Base-by-base conservation (phyloP, 2,113 vertebrate genomes). In the Carassius auratus region DNA sequence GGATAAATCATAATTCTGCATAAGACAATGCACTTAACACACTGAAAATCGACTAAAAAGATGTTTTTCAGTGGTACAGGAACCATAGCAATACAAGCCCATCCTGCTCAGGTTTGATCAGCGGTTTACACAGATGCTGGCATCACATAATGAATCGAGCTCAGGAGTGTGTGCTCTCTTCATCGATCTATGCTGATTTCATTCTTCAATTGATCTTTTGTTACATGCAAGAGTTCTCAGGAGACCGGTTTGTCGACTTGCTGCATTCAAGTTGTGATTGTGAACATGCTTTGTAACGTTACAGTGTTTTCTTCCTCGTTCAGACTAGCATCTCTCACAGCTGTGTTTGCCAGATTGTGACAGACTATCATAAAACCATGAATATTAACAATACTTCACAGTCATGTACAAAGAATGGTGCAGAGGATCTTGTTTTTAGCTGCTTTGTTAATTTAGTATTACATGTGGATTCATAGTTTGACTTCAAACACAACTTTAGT, bases 401-500 rank as follows among this genome's bases (percentile, higher is more conserved):
- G 59, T 21, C n/a, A 77, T 66, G 87, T 92, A 89, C 89, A 87
- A 79, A 76, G 26, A 81, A 90, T 83, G 36, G 91, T 92, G 90
- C 90, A 84, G 91, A 92, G 90, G 85, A 80, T 86, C 87, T 85
- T 83, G 52, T 90, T 83, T 82, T 91, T 91, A 91, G 87, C 91
- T 91, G 90, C 87, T 90, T 90, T 21, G 9, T 73, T 73, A 3
- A n/a, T 57, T 59, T 78, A 78, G 30, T 78, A 21, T 38, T 79
- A 79, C 57, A 42, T 45, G 7, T 26, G 19, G 77, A 21, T 79
- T 62, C 33, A 62, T 62, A 79, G 61, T 30, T 55, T 55, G 50
- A 52, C 50, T 15, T 81, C 5, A n/a, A 38, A 30, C 76, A 78
- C 55, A 61, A 7, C 55, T 42, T 62, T 23, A 23, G 6, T 52